These are phyloP conservation scores for Crocodylus rhombifer DNA, from an alignment of 2,797 vertebrate genomes.

Conservation along the genomic window DNA sequence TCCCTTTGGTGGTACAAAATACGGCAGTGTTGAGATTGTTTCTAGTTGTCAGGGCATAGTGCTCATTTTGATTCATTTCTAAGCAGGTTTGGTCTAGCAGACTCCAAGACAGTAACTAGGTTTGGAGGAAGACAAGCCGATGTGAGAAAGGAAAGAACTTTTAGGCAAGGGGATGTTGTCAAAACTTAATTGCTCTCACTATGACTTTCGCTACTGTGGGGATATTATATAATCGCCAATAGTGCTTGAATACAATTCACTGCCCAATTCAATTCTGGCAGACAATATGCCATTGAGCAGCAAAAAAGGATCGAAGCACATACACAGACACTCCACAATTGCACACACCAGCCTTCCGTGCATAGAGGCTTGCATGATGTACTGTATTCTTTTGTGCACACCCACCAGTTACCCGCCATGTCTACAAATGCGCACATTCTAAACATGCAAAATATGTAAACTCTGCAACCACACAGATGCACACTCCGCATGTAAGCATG, in stretches of 20 bases:
- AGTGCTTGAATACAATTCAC: neutral
- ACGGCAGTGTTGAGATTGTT: neutral
- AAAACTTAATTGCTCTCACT: conserved; percentile 30
- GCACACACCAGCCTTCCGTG: neutral
- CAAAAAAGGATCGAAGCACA: neutral
- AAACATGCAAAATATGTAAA: fast-evolving
- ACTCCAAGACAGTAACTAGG: conserved; percentile 8
- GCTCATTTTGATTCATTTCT: neutral
- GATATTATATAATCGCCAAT: neutral
- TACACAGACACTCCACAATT: neutral
- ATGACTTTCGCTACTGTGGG: neutral
- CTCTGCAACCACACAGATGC: neutral
- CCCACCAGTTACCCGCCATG: fast-evolving
- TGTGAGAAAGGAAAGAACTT: neutral
- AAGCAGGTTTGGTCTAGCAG: neutral
- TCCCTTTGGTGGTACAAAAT: neutral
- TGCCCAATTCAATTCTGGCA: neutral
- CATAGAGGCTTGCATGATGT: fast-evolving
- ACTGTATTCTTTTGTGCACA: neutral
- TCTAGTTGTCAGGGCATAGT: conserved; percentile 30
- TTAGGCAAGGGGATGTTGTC: conserved; percentile 14
- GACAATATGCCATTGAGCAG: neutral
- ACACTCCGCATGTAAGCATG: fast-evolving
- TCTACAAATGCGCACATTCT: fast-evolving
- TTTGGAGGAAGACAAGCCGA: neutral